A percentile compares a stretch with the other conserved stretches of the same genome.
These are phyloP conservation scores for Drymonia ruficornis DNA, from an alignment of 2,888 invertebrate genomes.

Conservation along the genomic window DNA sequence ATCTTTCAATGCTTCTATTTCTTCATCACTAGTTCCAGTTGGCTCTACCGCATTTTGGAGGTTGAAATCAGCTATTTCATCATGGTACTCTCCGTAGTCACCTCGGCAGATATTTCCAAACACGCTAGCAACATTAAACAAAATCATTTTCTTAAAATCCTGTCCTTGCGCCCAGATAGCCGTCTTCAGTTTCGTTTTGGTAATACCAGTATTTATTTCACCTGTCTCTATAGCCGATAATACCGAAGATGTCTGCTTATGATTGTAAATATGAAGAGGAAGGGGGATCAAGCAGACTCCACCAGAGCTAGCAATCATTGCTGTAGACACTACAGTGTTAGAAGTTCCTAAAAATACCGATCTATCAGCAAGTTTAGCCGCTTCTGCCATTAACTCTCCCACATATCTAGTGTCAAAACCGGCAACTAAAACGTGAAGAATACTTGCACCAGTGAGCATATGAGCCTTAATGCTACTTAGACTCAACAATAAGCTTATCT, in stretches of 20 bases:
- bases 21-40: conserved; percentile 45
- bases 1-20: conserved; percentile 55
- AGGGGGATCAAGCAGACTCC: conserved; percentile 68
- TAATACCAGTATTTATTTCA: conserved; percentile 50
- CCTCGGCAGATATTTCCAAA: conserved; percentile 70
- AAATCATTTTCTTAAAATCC: conserved; percentile 65
- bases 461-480: conserved; percentile 69
- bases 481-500: conserved; percentile 70
- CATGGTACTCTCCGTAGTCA: conserved; percentile 62
- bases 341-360: conserved; percentile 54
- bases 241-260: conserved; percentile 58
- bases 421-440: conserved; percentile 66
- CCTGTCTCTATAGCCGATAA: conserved; percentile 65
- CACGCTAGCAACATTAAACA: conserved; percentile 65
- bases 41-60: conserved; percentile 57
- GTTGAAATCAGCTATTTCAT: conserved; percentile 64
- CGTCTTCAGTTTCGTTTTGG: conserved; percentile 52
- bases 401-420: conserved; percentile 66
- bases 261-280: conserved; percentile 66
- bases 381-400: conserved; percentile 62
- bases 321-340: conserved; percentile 49
- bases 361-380: conserved; percentile 59
- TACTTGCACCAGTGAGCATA: conserved; percentile 49
- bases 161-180: conserved; percentile 75
- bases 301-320: conserved; percentile 61